phyloP scores from a whole-genome alignment of 2,888 invertebrate genomes.

The Macrophya annulata region DNA sequence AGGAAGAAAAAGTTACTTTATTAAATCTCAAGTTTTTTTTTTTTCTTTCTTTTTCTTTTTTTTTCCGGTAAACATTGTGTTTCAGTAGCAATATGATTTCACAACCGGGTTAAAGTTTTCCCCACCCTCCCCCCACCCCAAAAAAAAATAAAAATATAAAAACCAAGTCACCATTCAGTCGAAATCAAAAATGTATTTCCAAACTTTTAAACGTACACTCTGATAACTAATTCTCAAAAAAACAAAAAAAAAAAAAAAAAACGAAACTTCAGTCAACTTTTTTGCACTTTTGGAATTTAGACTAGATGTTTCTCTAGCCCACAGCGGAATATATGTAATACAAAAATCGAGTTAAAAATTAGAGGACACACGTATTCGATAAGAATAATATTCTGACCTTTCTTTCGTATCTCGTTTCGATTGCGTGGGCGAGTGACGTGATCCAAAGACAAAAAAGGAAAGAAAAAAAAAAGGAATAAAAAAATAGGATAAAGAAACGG shows the following conservation, averaged over 20 bases:
- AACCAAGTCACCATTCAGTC: neutral
- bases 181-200: neutral
- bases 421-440: neutral
- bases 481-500: conserved; percentile 32
- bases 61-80: conserved; percentile 40
- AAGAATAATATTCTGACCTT: neutral
- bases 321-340: neutral
- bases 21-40: conserved; percentile 41
- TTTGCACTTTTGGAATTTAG: too few species aligned
- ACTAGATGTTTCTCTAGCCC: too few species aligned
- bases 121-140: neutral
- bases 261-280: too few species aligned
- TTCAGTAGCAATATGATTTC: conserved; percentile 36
- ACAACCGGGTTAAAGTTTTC: conserved; percentile 19
- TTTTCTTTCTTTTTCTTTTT: conserved; percentile 12
- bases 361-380: too few species aligned
- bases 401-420: neutral
- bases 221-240: neutral
- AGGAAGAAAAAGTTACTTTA: conserved; percentile 43
- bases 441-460: neutral
- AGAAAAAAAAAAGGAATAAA: neutral
- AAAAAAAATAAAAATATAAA: neutral
- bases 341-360: neutral
- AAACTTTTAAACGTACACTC: neutral
- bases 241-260: too few species aligned